These are phyloP conservation scores for Pteruthius melanotis DNA, from an alignment of 2,113 vertebrate species.

Conservation along the genomic window DNA sequence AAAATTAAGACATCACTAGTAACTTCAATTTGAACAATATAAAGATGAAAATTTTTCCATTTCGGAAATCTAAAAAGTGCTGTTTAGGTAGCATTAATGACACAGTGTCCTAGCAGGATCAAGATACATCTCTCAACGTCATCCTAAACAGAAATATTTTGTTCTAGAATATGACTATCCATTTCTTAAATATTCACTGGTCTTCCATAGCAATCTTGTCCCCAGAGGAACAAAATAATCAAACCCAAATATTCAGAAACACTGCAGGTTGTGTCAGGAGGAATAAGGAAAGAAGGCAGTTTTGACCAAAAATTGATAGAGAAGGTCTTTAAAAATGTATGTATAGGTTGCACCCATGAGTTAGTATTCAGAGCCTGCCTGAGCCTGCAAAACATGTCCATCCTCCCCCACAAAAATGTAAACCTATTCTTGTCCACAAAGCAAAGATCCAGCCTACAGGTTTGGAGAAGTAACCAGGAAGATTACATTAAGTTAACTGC, in stretches of 20 bases:
- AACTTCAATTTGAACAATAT: background rate
- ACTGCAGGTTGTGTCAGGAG: background rate
- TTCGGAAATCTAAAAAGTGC: background rate
- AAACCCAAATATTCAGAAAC: background rate
- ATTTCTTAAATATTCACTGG: background rate
- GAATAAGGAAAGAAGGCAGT: background rate
- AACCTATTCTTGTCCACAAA: conserved; percentile 31
- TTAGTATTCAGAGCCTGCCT: conserved; percentile 19
- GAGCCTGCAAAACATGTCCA: conserved; percentile 27
- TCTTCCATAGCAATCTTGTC: background rate
- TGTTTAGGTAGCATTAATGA: background rate
- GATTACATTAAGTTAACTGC: background rate
- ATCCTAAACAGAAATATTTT: background rate
- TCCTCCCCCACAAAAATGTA: conserved; percentile 45
- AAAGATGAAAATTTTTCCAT: background rate
- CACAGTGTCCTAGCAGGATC: background rate
- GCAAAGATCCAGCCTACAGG: background rate
- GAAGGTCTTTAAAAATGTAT: background rate
- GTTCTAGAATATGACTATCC: background rate
- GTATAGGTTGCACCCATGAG: background rate
- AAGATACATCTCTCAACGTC: background rate
- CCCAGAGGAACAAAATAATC: background rate
- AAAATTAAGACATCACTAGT: background rate
- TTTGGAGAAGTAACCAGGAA: background rate
- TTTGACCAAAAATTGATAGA: background rate